Base-by-base conservation (phyloP, 37 sponge, comb jelly and placozoan genomes). In the Chondrilla cf. caribensis region DNA sequence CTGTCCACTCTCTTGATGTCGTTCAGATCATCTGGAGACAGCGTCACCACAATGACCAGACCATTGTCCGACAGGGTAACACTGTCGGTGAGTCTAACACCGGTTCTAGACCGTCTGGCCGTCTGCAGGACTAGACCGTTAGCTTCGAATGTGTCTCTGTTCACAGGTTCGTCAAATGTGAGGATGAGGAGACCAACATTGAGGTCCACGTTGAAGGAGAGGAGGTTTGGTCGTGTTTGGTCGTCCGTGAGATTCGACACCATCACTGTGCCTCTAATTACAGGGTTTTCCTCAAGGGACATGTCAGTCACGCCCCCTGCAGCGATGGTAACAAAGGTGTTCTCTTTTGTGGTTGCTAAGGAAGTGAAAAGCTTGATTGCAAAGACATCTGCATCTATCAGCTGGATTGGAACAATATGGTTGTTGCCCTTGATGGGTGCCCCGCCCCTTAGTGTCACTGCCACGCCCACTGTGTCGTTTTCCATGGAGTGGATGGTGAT, bases 1-100 rank as follows among this genome's bases (percentile, higher is more conserved):
- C 81, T 54, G 81, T 92, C 93, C 59, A 93, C 84, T 59, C 93
- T 77, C 78, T 96, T 92, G 55, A 96, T 88, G 41, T 92, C 96
- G 80, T 96, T 85, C 78, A 92, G 55, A 51, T 93, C 91, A n/a
- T 77, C 78, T 5, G 35, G 40, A 40, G 96, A 93, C 24, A 96
- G 73, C 18, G 4, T 58, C 7, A 96, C 58, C 2, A 81, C 51
- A 18, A 96, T 40, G 21, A 41, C 36, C 42, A 82, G 85, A 1
- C 93, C 96, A 78, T 96, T 88, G 5, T 51, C 22, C 0, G 88
- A 87, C 28, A 36, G 18, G 0, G 91, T 84, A n/a, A 58, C 21
- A 64, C 91, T 90, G 62, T 37, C 47, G 18, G 84, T 71, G 0
- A 96, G 87, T 38, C 65, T 58, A 7, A 96, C 83, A 38, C 93